Evolutionary conservation across 2,113 vertebrate species (phyloP).

Genomic region (Odontophorus gujanensis): DNA sequence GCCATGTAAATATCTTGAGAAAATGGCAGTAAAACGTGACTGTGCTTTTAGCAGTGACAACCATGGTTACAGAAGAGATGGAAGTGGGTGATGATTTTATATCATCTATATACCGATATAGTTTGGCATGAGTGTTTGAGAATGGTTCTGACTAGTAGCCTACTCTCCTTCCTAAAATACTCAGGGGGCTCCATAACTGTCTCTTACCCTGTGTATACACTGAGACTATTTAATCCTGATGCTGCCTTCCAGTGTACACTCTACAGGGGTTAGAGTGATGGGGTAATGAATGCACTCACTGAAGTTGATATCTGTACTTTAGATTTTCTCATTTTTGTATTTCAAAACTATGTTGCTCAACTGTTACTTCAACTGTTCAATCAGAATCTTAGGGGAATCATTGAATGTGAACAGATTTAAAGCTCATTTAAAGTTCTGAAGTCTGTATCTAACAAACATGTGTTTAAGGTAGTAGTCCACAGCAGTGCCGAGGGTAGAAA

Average conservation of each 20-base stretch:
- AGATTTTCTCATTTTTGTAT: background rate
- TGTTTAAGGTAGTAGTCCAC: background rate
- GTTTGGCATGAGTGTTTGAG: background rate
- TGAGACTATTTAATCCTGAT: background rate
- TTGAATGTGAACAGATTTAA: background rate
- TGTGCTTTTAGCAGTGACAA: background rate
- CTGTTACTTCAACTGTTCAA: background rate
- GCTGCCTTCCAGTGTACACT: background rate
- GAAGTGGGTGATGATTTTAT: background rate
- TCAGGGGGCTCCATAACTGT: background rate
- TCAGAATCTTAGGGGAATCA: background rate
- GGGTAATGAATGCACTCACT: background rate
- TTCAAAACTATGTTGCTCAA: background rate
- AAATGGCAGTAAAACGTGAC: background rate
- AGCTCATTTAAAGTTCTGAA: background rate
- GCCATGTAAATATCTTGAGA: background rate
- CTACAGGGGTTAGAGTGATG: background rate
- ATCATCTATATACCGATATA: background rate
- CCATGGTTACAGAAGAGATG: background rate
- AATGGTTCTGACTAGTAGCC: background rate
- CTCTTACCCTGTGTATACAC: background rate
- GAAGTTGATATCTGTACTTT: background rate
- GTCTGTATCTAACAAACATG: background rate
- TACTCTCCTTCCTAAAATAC: background rate
- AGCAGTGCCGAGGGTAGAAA: background rate